Base-by-base conservation (phyloP, 2,888 invertebrate species). In the Drosophila koepferae region DNA sequence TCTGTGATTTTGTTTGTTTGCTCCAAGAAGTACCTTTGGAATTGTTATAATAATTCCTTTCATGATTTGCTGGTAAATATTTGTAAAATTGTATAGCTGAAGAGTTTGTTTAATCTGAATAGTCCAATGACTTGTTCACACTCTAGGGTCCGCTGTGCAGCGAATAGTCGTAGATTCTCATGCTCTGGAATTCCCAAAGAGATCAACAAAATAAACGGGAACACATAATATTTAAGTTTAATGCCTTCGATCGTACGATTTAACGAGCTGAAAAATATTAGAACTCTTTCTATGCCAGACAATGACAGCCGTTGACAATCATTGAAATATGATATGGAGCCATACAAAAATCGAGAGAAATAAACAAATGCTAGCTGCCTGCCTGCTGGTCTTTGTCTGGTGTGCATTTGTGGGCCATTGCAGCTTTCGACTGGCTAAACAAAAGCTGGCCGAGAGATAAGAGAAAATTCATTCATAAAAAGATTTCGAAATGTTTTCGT, bases 241-340 rank as follows among this genome's bases (percentile, higher is more conserved):
- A 41, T 51, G 49, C 20, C 14, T 61, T 43, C 77, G 58, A 80
- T 61, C 78, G 61, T 48, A 63, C 38, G 34, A 48, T 59, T 67
- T 74, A 79, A 79, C 79, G 82, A 81, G 56, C 55, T 82, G 66
- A 82, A 82, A 51, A 80, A 83, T 80, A 80, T 80, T 80, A 80
- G 81, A 83, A 70, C 80, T 76, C 59, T 67, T 68, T 68, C 77
- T 44, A 67, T 65, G 59, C 51, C 51, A 65, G 71, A 84, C 84
- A 84, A 84, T 88, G 66, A 71, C 69, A 88, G 68, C 77, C 86
- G 80, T 82, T 84, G 89, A 89, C 81, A 83, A 86, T 63, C 72
- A 67, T 55, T 88, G 84, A 90, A 85, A 85, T 85, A 90, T 68
- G 84, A 85, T 88, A 88, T 72, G 64, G 60, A 49, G 54, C 63